A percentile compares a stretch with the other conserved stretches of the same genome.
These are phyloP conservation scores for Spodoptera littoralis DNA, from an alignment of 2,888 invertebrate genomes.

Conservation along the genomic window DNA sequence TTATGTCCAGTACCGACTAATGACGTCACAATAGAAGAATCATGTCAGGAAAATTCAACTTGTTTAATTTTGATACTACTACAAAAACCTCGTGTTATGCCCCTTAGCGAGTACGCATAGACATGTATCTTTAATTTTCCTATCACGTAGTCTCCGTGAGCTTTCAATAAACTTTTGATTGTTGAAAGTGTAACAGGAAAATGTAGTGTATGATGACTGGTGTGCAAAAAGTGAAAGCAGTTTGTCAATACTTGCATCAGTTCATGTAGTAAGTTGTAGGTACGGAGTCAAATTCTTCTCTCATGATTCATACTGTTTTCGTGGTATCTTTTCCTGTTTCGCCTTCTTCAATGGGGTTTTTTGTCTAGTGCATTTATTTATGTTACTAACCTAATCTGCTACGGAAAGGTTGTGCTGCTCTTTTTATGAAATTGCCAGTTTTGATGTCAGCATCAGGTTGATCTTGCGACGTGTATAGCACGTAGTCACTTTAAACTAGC, in stretches of 20 bases:
- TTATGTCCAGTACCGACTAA: no score
- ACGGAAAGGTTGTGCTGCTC: background rate
- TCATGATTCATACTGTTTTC: conserved; percentile 32
- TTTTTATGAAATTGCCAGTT: no score
- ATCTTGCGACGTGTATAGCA: no score
- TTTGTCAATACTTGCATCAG: conserved; percentile 3
- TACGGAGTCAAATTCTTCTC: conserved; percentile 18
- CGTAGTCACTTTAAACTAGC: no score
- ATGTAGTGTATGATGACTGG: conserved; percentile 33
- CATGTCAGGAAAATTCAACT: no score
- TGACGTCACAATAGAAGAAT: no score
- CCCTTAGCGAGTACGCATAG: background rate
- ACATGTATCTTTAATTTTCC: conserved; percentile 3
- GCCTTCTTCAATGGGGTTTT: conserved; percentile 15
- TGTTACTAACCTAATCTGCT: conserved; percentile 2
- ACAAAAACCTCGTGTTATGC: conserved; percentile 9
- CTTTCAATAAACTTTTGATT: conserved; percentile 30
- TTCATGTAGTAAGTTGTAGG: conserved; percentile 4
- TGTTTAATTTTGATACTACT: background rate
- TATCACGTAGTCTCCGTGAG: conserved; percentile 17
- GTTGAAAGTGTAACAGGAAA: conserved; percentile 50
- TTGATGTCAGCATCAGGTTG: no score
- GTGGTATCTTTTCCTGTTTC: conserved; percentile 29
- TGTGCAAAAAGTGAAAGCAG: conserved; percentile 52
- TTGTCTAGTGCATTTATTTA: conserved; percentile 5